Percentiles rank a stretch among this genome's conserved stretches.
phyloP scores from a whole-genome alignment of 2,888 invertebrate genomes.

The Tiliacea citrago region DNA sequence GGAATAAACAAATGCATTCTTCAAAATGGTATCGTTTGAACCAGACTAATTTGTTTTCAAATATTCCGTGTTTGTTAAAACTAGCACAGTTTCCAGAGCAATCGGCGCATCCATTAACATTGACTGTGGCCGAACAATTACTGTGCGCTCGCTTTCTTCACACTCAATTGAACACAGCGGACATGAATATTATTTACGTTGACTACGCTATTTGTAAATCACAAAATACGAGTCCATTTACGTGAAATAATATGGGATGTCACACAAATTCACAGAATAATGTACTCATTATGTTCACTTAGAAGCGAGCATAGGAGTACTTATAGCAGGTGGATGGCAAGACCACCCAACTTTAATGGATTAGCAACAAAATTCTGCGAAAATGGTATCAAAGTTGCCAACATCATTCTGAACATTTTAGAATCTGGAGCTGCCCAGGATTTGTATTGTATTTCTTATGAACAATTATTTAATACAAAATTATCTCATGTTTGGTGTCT shows the following conservation, averaged over 20 bases:
- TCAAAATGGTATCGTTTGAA: not conserved
- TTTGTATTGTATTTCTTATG: not conserved
- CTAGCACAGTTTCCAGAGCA: slow-evolving; percentile 42
- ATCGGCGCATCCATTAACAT: slow-evolving; percentile 63
- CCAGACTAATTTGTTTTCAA: not conserved
- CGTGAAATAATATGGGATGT: slow-evolving; percentile 25
- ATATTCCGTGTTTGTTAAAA: slow-evolving; percentile 16
- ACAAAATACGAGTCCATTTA: slow-evolving; percentile 21
- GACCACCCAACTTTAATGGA: not conserved
- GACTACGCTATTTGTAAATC: slow-evolving; percentile 35
- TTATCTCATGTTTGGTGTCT: not conserved
- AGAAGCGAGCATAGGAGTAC: not conserved
- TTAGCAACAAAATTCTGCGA: no score
- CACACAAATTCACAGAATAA: not conserved
- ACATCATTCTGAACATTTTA: not conserved
- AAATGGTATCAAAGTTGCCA: not conserved
- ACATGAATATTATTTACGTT: slow-evolving; percentile 56
- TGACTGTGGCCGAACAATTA: slow-evolving; percentile 69
- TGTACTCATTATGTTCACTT: not conserved
- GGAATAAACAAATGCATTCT: not conserved
- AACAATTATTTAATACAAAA: not conserved
- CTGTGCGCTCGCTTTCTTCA: slow-evolving; percentile 68
- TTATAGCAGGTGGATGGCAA: not conserved
- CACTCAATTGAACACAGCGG: slow-evolving; percentile 77
- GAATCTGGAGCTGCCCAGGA: not conserved